Percentiles rank a stretch among this genome's conserved stretches.
phyloP scores from a whole-genome alignment of 2,888 invertebrate genomes.

The Gari tellinella region DNA sequence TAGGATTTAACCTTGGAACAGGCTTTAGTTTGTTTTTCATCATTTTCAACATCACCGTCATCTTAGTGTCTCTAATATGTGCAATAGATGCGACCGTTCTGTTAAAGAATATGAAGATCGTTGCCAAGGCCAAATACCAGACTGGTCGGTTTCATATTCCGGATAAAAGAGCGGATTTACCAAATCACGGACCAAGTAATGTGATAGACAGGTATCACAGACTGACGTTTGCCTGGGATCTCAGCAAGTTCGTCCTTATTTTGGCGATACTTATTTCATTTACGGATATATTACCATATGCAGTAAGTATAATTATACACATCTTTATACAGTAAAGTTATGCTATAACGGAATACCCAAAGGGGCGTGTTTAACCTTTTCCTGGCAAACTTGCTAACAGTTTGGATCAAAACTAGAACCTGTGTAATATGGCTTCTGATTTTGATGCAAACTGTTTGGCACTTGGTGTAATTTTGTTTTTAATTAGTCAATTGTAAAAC shows the following conservation, averaged over 20 bases:
- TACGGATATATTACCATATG: constrained; percentile 68
- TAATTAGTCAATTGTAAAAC: too few species aligned
- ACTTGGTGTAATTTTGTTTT: too few species aligned
- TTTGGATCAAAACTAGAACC: too few species aligned
- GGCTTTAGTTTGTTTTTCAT: constrained; percentile 69
- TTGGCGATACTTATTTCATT: constrained; percentile 59
- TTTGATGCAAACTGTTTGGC: too few species aligned
- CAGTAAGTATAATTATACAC: constrained; percentile 71
- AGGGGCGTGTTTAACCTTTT: too few species aligned
- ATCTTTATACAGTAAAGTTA: too few species aligned
- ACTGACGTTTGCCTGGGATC: constrained; percentile 72
- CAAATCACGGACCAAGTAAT: constrained; percentile 54
- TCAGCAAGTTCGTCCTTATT: constrained; percentile 69
- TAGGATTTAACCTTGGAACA: constrained; percentile 65
- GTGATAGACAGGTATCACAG: constrained; percentile 69
- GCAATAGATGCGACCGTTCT: constrained; percentile 67
- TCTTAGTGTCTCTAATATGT: constrained; percentile 64
- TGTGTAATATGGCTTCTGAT: too few species aligned
- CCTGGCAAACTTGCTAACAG: too few species aligned
- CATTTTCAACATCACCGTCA: constrained; percentile 59
- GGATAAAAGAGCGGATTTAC: constrained; percentile 50
- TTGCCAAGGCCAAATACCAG: constrained; percentile 71
- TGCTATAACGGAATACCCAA: too few species aligned
- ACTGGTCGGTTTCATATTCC: constrained; percentile 70
- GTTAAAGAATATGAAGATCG: constrained; percentile 66